Evolutionary conservation across 2,797 vertebrate species (phyloP).

Genomic region (Anas bernieri): DNA sequence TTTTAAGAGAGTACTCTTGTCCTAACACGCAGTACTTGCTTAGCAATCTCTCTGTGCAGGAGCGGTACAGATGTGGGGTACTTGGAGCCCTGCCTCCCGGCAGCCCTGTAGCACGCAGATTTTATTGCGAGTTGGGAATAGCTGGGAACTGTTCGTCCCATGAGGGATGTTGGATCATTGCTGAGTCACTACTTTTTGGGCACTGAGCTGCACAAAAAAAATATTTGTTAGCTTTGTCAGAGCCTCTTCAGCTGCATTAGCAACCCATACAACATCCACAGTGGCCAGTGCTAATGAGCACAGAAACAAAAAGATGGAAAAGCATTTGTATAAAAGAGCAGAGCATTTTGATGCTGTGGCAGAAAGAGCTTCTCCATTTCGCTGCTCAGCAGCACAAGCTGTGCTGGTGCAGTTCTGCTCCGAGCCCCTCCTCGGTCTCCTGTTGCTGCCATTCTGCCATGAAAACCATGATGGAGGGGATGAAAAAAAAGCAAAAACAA

Average conservation of each 20-base stretch:
- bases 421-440: fast-evolving
- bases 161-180: slow-evolving; percentile 17
- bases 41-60: slow-evolving; percentile 25
- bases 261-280: slow-evolving; percentile 5
- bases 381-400: neutral
- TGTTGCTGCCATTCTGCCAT: neutral
- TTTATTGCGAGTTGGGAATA: neutral
- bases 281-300: slow-evolving; percentile 4
- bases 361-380: neutral
- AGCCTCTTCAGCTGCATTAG: slow-evolving; percentile 30
- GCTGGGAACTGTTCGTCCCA: slow-evolving; percentile 54
- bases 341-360: neutral
- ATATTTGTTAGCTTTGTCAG: slow-evolving; percentile 1
- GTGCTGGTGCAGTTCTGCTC: neutral
- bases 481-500: neutral
- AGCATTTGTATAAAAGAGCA: neutral
- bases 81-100: neutral
- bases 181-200: slow-evolving; percentile 42
- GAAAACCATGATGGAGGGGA: neutral
- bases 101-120: neutral
- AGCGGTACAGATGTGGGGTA: slow-evolving; percentile 34
- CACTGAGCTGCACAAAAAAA: neutral
- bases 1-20: slow-evolving; percentile 54
- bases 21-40: slow-evolving; percentile 35
- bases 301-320: neutral